Evolutionary conservation across 1,140 invertebrate genomes (phyloP).

Genomic region (Theocolax elegans): DNA sequence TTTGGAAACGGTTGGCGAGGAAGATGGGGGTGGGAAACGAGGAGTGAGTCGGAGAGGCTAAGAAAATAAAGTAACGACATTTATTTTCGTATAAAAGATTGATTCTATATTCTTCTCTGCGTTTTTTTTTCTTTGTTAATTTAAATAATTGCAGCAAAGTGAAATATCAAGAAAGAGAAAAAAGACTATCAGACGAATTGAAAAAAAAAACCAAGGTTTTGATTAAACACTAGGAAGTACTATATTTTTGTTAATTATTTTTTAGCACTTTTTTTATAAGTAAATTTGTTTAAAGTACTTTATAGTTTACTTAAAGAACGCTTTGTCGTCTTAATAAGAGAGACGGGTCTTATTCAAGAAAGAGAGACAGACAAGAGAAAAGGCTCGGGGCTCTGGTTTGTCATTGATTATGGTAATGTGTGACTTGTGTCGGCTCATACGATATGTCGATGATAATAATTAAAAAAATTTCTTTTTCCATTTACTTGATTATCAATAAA

Average conservation of each 20-base stretch:
- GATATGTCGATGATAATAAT: slow-evolving; percentile 20
- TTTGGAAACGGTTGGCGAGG: slow-evolving; percentile 22
- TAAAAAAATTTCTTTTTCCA: slow-evolving; percentile 31
- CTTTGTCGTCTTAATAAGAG: slow-evolving; percentile 38
- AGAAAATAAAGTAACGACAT: slow-evolving; percentile 42
- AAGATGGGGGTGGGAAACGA: neutral
- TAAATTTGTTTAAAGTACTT: slow-evolving; percentile 10
- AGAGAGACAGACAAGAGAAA: slow-evolving; percentile 44
- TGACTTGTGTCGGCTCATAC: slow-evolving; percentile 47
- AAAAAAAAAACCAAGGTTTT: slow-evolving; percentile 20
- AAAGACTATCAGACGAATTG: slow-evolving; percentile 20
- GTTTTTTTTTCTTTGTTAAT: slow-evolving; percentile 8
- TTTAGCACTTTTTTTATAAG: neutral
- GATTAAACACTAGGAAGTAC: slow-evolving; percentile 25
- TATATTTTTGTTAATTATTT: slow-evolving; percentile 8
- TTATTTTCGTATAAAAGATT: slow-evolving; percentile 43
- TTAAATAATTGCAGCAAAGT: slow-evolving; percentile 11
- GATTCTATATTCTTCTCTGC: slow-evolving; percentile 35
- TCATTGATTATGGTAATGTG: slow-evolving; percentile 66
- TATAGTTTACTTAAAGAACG: slow-evolving; percentile 23
- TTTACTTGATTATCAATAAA: slow-evolving; percentile 24
- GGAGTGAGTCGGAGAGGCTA: neutral
- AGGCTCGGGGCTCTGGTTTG: slow-evolving; percentile 69
- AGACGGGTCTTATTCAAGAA: slow-evolving; percentile 41
- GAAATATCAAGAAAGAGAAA: slow-evolving; percentile 37